Percentiles rank a stretch among this genome's conserved stretches.
Evolutionary conservation across 2,888 invertebrate species (phyloP).

Genomic region (Drosophila fungiperda): DNA sequence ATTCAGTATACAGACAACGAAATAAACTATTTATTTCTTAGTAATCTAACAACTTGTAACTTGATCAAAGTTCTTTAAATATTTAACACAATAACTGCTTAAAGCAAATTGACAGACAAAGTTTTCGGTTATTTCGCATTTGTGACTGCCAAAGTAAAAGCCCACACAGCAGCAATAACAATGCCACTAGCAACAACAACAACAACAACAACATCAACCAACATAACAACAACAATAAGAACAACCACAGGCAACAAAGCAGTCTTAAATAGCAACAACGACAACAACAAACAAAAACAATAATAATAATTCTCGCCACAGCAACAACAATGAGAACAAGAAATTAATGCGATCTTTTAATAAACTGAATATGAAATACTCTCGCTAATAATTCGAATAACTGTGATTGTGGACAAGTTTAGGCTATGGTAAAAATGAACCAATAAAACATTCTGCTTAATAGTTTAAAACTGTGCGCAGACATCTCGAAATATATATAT

Average conservation of each 20-base stretch:
- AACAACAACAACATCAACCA: constrained; percentile 9
- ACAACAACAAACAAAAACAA: constrained; percentile 28
- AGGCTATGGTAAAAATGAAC: neutral
- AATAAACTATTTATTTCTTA: constrained; percentile 30
- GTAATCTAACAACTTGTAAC: constrained; percentile 32
- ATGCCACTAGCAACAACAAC: constrained; percentile 14
- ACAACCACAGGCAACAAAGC: constrained; percentile 5
- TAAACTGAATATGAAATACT: neutral
- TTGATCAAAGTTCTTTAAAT: constrained; percentile 46
- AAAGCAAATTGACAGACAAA: constrained; percentile 52
- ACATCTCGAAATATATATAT: neutral
- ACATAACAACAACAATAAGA: neutral
- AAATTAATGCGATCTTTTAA: constrained; percentile 1
- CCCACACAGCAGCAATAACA: constrained; percentile 10
- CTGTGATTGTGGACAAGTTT: neutral
- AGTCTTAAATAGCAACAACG: constrained; percentile 37
- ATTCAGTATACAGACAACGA: constrained; percentile 3
- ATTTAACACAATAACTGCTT: constrained; percentile 54
- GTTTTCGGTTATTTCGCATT: constrained; percentile 45
- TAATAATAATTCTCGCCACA: constrained; percentile 52
- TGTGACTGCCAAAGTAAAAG: constrained; percentile 34
- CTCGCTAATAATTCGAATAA: neutral
- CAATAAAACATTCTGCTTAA: neutral
- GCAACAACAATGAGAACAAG: constrained; percentile 42
- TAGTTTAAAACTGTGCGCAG: neutral